Base-by-base conservation (phyloP, 1,140 invertebrate genomes). In the Euglossa dilemma region DNA sequence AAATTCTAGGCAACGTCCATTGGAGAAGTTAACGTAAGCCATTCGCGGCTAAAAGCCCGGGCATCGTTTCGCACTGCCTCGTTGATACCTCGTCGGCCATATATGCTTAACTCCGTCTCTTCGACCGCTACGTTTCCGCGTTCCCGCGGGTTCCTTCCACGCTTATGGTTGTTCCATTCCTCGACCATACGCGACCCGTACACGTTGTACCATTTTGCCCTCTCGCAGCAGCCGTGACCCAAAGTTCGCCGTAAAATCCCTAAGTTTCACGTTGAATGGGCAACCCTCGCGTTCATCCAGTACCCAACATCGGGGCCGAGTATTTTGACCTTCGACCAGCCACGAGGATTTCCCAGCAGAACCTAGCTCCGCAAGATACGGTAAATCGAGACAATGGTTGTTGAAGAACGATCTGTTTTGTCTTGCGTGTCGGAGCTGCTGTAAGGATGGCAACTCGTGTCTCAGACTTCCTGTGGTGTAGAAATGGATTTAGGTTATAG, bases 21-120 rank as follows among this genome's bases (percentile, higher is more conserved):
- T 64, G 57, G 57, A 66, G 67, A 81, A 86, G 79, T 86, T 89
- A 90, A 89, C 85, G 88, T 80, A 85, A 85, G 69, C 87, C 84
- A 86, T 90, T 88, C 69, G 54, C 61, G 67, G 89, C 83, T 90
- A 90, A 90, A 91, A 90, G 87, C 89, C 70, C 80, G 75, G 64
- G 50, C 70, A 76, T 86, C 81, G 61, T 81, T 75, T 36, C 36
- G n/a, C 70, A 64, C 61, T 72, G 70, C 8, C n/a, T 52, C 56
- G 20, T 70, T 52, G 67, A 64, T 63, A 25, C 63, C 63, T 54
- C 45, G 28, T 20, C 57, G 11, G 7, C 9, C 57, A 36, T 36
- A 36, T 61, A 45, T 23, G 52, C 28, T 61, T 43, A 12, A 25
- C 23, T 25, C 57, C 45, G 28, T 64, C 23, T 73, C 16, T 12